Evolutionary conservation across 2,888 invertebrate genomes (phyloP).

Genomic region (Catocala sponsa): DNA sequence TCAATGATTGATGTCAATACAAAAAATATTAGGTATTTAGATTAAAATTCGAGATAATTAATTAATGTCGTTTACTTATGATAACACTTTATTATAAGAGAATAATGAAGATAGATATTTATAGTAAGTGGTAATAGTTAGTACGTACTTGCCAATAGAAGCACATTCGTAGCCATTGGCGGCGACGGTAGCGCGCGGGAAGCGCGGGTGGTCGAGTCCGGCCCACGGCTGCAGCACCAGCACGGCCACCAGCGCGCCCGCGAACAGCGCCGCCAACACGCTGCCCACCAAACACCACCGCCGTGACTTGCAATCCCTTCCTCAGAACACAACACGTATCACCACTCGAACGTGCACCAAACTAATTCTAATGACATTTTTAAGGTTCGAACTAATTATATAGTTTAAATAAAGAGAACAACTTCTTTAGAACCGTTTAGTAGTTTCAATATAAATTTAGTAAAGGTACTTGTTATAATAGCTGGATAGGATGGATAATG

Average conservation of each 20-base stretch:
- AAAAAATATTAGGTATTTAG: too few species aligned
- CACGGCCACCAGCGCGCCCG: conserved; percentile 79
- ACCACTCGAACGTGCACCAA: not conserved
- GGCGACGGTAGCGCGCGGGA: conserved; percentile 89
- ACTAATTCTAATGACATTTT: not conserved
- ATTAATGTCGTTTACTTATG: too few species aligned
- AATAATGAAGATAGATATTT: too few species aligned
- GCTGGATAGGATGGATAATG: not conserved
- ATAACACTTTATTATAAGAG: too few species aligned
- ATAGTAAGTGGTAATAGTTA: not conserved
- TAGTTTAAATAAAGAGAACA: not conserved
- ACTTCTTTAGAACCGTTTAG: not conserved
- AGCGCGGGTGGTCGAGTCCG: conserved; percentile 71
- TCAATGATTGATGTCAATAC: too few species aligned
- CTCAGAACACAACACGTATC: conserved; percentile 10
- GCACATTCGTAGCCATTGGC: conserved; percentile 93
- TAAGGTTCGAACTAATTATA: not conserved
- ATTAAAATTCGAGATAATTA: too few species aligned
- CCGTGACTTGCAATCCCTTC: conserved; percentile 62
- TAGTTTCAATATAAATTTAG: not conserved
- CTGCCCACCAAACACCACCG: conserved; percentile 69
- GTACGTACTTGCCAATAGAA: conserved; percentile 89
- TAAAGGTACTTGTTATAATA: not conserved
- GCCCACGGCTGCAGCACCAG: conserved; percentile 81
- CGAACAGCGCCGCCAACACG: conserved; percentile 77